phyloP scores from a whole-genome alignment of 1,140 invertebrate genomes.

The Brachystomella parvula region DNA sequence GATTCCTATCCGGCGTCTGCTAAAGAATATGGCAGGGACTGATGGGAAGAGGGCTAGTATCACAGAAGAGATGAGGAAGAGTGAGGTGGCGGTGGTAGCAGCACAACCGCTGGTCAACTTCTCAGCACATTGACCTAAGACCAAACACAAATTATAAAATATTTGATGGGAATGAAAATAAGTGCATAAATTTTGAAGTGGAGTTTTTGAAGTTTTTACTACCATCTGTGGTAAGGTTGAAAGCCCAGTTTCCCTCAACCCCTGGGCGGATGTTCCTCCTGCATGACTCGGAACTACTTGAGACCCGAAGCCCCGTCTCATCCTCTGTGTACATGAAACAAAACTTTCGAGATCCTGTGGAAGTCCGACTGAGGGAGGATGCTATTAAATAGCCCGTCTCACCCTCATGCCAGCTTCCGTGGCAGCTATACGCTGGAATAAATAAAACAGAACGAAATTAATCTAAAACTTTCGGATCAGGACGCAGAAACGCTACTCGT shows the following conservation, averaged over 20 bases:
- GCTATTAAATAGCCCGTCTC: conserved; percentile 57
- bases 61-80: not conserved
- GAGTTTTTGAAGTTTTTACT: conserved; percentile 24
- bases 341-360: conserved; percentile 50
- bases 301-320: conserved; percentile 45
- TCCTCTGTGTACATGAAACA: conserved; percentile 54
- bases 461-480: not conserved
- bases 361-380: conserved; percentile 47
- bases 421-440: conserved; percentile 55
- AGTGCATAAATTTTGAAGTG: not conserved
- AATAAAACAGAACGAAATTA: conserved; percentile 19
- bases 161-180: not conserved
- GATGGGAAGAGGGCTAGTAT: not conserved
- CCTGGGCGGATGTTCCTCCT: conserved; percentile 45
- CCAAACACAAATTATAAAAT: not conserved
- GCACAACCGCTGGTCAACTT: not conserved
- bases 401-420: conserved; percentile 59
- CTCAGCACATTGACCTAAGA: not conserved
- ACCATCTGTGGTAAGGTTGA: conserved; percentile 53
- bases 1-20: no score
- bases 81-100: not conserved
- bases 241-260: conserved; percentile 46
- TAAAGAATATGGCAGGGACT: not conserved
- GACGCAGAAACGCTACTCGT: conserved; percentile 1
- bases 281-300: conserved; percentile 51